Conservation (phyloP, 2,888 invertebrate genomes). For the Seira musarum region DNA sequence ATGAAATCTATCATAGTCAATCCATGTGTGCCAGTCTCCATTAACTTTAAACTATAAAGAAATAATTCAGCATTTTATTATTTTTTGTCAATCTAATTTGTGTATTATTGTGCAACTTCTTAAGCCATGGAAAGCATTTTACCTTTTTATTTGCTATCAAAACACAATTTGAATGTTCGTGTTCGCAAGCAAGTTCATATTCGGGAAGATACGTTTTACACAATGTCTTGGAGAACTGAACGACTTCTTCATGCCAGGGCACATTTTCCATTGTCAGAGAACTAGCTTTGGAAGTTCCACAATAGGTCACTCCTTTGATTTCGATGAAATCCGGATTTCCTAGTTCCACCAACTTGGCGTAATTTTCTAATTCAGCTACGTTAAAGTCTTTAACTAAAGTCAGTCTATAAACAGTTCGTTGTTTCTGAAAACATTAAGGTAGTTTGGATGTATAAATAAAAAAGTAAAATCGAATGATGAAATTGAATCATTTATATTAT, state of each 20-base stretch:
- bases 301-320: conserved; percentile 78
- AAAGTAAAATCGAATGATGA: conserved; percentile 17
- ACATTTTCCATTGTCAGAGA: conserved; percentile 77
- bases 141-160: conserved; percentile 76
- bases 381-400: conserved; percentile 77
- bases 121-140: no score
- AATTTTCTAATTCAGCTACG: conserved; percentile 75
- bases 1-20: conserved; percentile 76
- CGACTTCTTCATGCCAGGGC: conserved; percentile 77
- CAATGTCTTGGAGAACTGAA: conserved; percentile 74
- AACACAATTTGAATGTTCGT: conserved; percentile 77
- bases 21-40: conserved; percentile 76
- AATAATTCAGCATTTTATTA: no score
- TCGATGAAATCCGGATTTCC: conserved; percentile 78
- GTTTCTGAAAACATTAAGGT: conserved; percentile 73
- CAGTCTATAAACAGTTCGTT: conserved; percentile 77
- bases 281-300: conserved; percentile 75
- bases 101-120: no score
- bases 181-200: conserved; percentile 76
- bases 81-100: no score
- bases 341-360: conserved; percentile 74
- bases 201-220: conserved; percentile 72
- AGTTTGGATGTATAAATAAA: conserved; percentile 8
- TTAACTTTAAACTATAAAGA: conserved; percentile 57
- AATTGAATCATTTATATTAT: no score